Conservation (phyloP, 2,888 invertebrate genomes). For the Mantis religiosa region DNA sequence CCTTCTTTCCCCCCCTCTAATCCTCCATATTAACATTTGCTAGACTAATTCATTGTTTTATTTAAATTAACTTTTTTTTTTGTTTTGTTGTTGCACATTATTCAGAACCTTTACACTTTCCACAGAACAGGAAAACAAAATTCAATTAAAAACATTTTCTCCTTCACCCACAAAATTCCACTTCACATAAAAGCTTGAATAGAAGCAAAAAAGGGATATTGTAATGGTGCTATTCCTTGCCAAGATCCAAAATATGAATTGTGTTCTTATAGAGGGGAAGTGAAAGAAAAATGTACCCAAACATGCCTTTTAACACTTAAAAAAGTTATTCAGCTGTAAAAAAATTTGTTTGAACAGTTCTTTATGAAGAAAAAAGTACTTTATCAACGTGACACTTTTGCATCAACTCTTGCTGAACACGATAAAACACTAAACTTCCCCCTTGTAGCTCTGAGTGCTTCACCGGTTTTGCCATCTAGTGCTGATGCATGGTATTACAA, state of each 20-base stretch:
- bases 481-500: not conserved
- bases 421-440: not conserved
- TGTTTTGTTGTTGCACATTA: not conserved
- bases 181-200: not conserved
- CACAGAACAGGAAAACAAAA: not conserved
- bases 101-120: not conserved
- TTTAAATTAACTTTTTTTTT: constrained; percentile 2
- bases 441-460: not conserved
- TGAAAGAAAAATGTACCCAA: constrained; percentile 1
- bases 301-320: not conserved
- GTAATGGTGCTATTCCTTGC: not conserved
- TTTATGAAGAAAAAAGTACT: not conserved
- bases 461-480: not conserved
- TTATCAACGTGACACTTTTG: not conserved
- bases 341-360: not conserved
- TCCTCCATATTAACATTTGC: not conserved
- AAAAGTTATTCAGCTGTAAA: not conserved
- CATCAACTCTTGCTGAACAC: not conserved
- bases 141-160: not conserved
- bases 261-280: not conserved
- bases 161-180: not conserved
- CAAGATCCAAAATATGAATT: not conserved
- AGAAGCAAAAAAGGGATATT: not conserved
- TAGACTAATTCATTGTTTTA: constrained; percentile 5
- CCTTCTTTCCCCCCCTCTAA: not conserved